phyloP scores from a whole-genome alignment of 1,140 invertebrate species.

The Zeugodacus cucurbitae region DNA sequence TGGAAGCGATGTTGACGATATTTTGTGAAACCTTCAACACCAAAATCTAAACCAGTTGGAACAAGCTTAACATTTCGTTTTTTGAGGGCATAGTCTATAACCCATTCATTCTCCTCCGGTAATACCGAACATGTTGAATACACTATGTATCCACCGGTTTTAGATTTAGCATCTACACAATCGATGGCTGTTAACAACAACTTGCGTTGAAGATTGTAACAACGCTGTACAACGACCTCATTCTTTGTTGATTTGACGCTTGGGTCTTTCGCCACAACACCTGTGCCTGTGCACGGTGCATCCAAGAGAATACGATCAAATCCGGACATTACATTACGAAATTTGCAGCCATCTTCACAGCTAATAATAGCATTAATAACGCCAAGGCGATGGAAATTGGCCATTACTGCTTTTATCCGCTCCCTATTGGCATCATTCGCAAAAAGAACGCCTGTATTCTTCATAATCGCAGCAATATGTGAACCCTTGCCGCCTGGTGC shows the following conservation, averaged over 20 bases:
- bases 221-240: constrained; percentile 89
- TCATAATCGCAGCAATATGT: constrained; percentile 98
- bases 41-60: constrained; percentile 94
- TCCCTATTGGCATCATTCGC: constrained; percentile 96
- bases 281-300: constrained; percentile 98
- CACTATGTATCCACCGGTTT: constrained; percentile 93
- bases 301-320: constrained; percentile 97
- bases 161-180: constrained; percentile 91
- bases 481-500: constrained; percentile 99
- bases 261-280: constrained; percentile 98
- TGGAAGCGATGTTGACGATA: constrained; percentile 92
- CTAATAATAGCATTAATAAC: constrained; percentile 94
- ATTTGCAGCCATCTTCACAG: constrained; percentile 89
- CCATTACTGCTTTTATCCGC: constrained; percentile 91
- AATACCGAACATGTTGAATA: constrained; percentile 99
- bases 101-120: constrained; percentile 98
- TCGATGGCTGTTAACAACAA: constrained; percentile 96
- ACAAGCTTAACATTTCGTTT: constrained; percentile 95
- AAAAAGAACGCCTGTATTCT: constrained; percentile 97
- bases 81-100: constrained; percentile 95
- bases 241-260: constrained; percentile 95
- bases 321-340: constrained; percentile 86
- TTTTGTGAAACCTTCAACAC: constrained; percentile 92
- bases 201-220: constrained; percentile 93
- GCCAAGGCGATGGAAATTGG: constrained; percentile 96